Percentiles rank a stretch among this genome's conserved stretches.
phyloP scores from a whole-genome alignment of 2,797 vertebrate species.

The Rhabdomys pumilio region DNA sequence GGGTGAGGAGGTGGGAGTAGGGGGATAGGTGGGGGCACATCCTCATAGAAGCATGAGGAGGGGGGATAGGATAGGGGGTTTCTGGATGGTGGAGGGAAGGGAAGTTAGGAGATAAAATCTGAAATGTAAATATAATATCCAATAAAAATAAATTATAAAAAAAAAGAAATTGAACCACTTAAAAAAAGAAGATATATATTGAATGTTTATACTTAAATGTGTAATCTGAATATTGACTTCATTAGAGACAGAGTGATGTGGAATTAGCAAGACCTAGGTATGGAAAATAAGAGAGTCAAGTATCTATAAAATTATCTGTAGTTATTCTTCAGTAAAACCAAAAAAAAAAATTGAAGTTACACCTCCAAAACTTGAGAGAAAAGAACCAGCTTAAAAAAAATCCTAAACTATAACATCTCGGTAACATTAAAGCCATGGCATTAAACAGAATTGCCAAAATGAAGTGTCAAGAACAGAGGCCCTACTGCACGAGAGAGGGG shows the following conservation, averaged over 20 bases:
- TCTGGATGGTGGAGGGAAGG: no score
- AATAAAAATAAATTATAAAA: no score
- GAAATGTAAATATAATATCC: no score
- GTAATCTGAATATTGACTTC: not conserved
- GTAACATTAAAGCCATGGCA: not conserved
- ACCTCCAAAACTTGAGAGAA: not conserved
- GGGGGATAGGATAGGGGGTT: no score
- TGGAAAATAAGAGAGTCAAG: not conserved
- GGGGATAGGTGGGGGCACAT: no score
- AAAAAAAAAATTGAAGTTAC: not conserved
- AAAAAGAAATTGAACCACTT: no score
- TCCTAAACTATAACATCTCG: not conserved
- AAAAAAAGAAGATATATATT: not conserved
- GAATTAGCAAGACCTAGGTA: not conserved
- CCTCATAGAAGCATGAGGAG: no score
- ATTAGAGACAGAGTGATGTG: not conserved
- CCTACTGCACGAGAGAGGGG: not conserved
- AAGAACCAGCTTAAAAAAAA: conserved; percentile 1
- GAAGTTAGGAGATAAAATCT: no score
- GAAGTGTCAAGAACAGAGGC: not conserved
- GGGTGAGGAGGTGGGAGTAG: no score
- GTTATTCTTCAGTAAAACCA: not conserved
- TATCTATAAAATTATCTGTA: not conserved
- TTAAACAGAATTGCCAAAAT: not conserved
- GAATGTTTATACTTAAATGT: not conserved